These are phyloP conservation scores for Tachycineta bicolor DNA, from an alignment of 2,113 vertebrate species.

Conservation along the genomic window DNA sequence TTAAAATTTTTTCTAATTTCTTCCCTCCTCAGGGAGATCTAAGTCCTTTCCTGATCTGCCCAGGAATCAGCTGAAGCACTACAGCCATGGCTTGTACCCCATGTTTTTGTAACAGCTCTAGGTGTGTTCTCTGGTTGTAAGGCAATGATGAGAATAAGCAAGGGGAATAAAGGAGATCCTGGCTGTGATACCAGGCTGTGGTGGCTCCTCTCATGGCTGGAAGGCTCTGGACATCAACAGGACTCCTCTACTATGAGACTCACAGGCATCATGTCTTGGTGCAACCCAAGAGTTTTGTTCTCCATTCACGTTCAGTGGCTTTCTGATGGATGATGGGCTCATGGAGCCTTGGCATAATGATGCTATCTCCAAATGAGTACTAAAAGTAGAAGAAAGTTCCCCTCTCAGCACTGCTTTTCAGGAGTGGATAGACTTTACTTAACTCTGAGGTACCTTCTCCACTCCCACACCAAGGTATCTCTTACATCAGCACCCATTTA, in stretches of 20 bases:
- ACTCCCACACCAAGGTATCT: fast-evolving
- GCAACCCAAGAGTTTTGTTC: background rate
- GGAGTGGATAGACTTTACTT: background rate
- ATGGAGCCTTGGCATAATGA: background rate
- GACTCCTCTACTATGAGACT: background rate
- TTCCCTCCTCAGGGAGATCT: background rate
- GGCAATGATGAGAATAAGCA: background rate
- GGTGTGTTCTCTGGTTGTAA: background rate
- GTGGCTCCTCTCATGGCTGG: background rate
- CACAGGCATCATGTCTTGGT: background rate
- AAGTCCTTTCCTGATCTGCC: background rate
- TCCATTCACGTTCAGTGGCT: background rate
- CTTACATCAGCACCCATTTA: background rate
- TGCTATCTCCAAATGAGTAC: background rate
- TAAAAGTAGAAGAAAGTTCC: background rate
- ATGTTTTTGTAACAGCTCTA: fast-evolving
- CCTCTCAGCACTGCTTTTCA: background rate
- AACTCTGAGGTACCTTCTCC: background rate
- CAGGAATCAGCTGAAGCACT: background rate
- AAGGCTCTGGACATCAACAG: background rate
- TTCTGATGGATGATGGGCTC: background rate
- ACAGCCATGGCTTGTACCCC: background rate
- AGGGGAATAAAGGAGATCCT: background rate
- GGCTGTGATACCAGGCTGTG: background rate
- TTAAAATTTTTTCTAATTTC: background rate